A percentile compares a stretch with the other conserved stretches of the same genome.
Conservation (phyloP, 2,797 vertebrate species). For the Sebastes itinus region DNA sequence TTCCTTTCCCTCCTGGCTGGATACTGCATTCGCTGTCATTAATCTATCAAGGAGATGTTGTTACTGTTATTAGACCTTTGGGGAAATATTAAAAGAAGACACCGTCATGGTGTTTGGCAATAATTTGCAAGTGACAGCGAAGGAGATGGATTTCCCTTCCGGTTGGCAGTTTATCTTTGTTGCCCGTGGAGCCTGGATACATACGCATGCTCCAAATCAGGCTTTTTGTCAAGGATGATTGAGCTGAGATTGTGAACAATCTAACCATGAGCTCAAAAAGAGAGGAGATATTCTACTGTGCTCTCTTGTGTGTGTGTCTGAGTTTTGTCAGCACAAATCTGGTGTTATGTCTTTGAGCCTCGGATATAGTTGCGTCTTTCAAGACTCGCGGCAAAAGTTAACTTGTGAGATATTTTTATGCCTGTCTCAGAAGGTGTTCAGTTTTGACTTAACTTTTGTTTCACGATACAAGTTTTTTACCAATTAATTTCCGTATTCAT, state of each 20-base stretch:
- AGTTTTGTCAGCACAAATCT: slow-evolving; percentile 50
- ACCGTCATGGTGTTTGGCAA: slow-evolving; percentile 69
- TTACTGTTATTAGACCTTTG: slow-evolving; percentile 70
- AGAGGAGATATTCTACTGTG: slow-evolving; percentile 22
- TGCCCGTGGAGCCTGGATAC: slow-evolving; percentile 60
- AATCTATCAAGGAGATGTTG: slow-evolving; percentile 62
- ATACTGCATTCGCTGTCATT: slow-evolving; percentile 52
- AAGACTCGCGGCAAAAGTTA: not conserved
- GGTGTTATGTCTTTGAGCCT: slow-evolving; percentile 17
- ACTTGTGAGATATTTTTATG: not conserved
- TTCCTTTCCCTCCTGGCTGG: slow-evolving; percentile 42
- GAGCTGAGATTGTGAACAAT: slow-evolving; percentile 68
- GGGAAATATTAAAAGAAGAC: slow-evolving; percentile 80
- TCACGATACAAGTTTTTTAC: not conserved
- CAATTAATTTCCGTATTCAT: not conserved
- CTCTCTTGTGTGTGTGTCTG: slow-evolving; percentile 14
- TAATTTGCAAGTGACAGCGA: slow-evolving; percentile 75
- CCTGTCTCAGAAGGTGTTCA: not conserved
- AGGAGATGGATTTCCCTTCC: slow-evolving; percentile 78
- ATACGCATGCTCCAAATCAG: slow-evolving; percentile 68
- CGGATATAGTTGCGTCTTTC: slow-evolving; percentile 11
- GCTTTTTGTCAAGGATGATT: slow-evolving; percentile 79
- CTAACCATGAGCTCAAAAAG: slow-evolving; percentile 49
- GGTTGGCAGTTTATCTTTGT: slow-evolving; percentile 78
- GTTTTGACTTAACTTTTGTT: not conserved